phyloP scores from a whole-genome alignment of 2,797 vertebrate species.

The Morelia viridis region DNA sequence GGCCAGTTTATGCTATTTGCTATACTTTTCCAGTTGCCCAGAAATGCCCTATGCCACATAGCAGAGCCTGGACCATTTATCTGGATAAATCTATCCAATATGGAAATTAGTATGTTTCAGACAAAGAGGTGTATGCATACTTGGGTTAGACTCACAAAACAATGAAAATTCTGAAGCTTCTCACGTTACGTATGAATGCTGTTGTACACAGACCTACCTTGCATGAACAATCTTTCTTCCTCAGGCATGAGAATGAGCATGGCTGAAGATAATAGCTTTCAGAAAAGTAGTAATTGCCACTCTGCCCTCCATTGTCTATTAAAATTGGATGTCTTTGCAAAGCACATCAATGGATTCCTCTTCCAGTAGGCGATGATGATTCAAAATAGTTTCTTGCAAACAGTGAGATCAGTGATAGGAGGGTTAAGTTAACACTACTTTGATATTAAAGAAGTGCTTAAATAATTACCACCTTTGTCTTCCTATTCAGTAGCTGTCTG shows the following conservation, averaged over 20 bases:
- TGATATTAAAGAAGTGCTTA: conserved; percentile 1
- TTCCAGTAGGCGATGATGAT: conserved; percentile 12
- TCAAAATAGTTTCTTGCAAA: conserved; percentile 35
- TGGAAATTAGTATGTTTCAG: neutral
- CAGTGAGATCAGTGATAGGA: neutral
- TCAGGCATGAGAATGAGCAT: neutral
- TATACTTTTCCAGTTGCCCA: neutral
- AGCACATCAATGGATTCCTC: neutral
- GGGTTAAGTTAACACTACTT: conserved; percentile 6
- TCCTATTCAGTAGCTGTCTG: neutral
- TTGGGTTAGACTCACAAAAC: neutral
- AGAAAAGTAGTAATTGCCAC: neutral
- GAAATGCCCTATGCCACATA: neutral
- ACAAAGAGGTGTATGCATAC: neutral
- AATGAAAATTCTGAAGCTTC: neutral
- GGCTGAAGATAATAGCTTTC: neutral
- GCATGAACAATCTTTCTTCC: neutral
- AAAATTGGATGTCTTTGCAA: neutral
- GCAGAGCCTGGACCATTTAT: neutral
- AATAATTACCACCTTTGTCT: conserved; percentile 29
- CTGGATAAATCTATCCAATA: neutral
- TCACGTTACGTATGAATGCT: neutral
- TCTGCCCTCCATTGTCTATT: neutral
- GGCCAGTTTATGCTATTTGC: neutral
- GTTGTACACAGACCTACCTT: neutral